Percentiles rank a stretch among this genome's conserved stretches.
Conservation (phyloP, 2,888 invertebrate species). For the Aphrophora alni region DNA sequence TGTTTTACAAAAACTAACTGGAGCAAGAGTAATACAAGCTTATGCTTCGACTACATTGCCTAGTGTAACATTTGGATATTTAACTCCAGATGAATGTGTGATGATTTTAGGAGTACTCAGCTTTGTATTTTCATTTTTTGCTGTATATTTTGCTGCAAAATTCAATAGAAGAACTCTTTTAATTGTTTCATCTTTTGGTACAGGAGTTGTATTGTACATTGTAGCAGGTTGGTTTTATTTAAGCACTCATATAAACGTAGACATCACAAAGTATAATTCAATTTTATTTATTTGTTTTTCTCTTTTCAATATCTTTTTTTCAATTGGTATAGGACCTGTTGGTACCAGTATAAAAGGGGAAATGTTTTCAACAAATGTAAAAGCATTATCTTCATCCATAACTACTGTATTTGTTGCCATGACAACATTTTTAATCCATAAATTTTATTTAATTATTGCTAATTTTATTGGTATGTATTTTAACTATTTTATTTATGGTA, state of each 20-base stretch:
- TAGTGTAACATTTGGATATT: slow-evolving; percentile 57
- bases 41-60: slow-evolving; percentile 68
- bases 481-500: slow-evolving; percentile 69
- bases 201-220: slow-evolving; percentile 37
- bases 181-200: slow-evolving; percentile 60
- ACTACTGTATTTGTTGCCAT: slow-evolving; percentile 65
- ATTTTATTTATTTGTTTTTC: slow-evolving; percentile 21
- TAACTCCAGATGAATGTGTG: slow-evolving; percentile 63
- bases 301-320: slow-evolving; percentile 58
- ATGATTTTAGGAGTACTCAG: slow-evolving; percentile 66
- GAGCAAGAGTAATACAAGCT: slow-evolving; percentile 67
- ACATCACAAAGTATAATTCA: slow-evolving; percentile 51
- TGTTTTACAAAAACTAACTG: slow-evolving; percentile 67
- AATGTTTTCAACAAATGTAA: slow-evolving; percentile 68
- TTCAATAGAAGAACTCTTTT: slow-evolving; percentile 70
- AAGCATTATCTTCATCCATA: slow-evolving; percentile 65
- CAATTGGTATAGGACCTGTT: slow-evolving; percentile 66
- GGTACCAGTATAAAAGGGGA: slow-evolving; percentile 70
- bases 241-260: slow-evolving; percentile 12
- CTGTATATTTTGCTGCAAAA: slow-evolving; percentile 66
- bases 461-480: slow-evolving; percentile 66
- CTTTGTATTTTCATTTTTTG: slow-evolving; percentile 64
- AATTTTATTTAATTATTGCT: slow-evolving; percentile 65
- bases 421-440: slow-evolving; percentile 64
- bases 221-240: slow-evolving; percentile 44